Evolutionary conservation across 2,797 vertebrate species (phyloP).

Genomic region (Coregonus suidteri): DNA sequence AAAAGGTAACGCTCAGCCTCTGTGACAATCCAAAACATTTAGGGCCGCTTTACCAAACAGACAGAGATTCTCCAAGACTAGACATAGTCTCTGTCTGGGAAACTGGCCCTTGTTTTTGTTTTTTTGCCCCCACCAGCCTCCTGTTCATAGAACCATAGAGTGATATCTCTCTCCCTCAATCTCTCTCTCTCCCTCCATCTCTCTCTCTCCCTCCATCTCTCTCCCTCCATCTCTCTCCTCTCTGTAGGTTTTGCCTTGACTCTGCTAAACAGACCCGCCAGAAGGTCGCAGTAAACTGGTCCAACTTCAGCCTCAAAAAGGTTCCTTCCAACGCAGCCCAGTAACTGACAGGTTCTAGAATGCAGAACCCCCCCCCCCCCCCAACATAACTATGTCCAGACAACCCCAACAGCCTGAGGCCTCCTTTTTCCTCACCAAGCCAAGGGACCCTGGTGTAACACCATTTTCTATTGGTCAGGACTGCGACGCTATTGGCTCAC

Average conservation of each 20-base stretch:
- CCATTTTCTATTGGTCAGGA: constrained; percentile 61
- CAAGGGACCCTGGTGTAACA: constrained; percentile 70
- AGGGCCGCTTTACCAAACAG: not conserved
- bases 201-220: not conserved
- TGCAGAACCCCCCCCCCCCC: constrained; percentile 21
- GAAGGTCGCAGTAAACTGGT: constrained; percentile 99
- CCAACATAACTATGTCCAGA: constrained; percentile 67
- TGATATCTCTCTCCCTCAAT: too few relatives aligned
- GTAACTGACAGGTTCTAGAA: constrained; percentile 76
- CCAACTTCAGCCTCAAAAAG: constrained; percentile 99
- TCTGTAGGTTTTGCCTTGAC: constrained; percentile 94
- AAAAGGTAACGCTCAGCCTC: constrained; percentile 81
- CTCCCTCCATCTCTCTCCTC: not conserved
- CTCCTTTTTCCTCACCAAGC: constrained; percentile 66
- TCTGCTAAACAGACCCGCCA: constrained; percentile 98
- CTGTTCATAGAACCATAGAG: not conserved
- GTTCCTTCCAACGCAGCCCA: constrained; percentile 92
- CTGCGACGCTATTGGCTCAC: constrained; percentile 62
- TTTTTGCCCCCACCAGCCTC: not conserved
- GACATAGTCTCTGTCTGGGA: not conserved
- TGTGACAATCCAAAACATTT: not conserved
- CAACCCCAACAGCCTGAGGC: constrained; percentile 70
- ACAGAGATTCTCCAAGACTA: not conserved
- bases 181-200: not conserved
- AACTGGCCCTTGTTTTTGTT: not conserved